Evolutionary conservation across 1,140 invertebrate genomes (phyloP), one percentile per base, ranked within the genome.

Genomic region (Achroia grisella): DNA sequence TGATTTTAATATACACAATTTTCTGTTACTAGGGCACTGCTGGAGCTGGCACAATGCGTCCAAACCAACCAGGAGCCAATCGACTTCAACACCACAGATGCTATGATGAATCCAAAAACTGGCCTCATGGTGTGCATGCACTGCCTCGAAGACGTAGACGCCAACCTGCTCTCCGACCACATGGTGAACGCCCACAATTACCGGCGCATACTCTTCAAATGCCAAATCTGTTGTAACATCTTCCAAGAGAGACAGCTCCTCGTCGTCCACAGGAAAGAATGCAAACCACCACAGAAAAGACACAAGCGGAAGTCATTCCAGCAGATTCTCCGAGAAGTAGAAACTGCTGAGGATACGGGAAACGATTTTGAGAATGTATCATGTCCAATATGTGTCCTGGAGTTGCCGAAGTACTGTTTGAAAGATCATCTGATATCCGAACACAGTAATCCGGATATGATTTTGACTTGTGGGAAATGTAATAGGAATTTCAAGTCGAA

Each of bases 101-200:
- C 44, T 0, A 50, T 49, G 28, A 31, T 50, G 23, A 45, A 62
- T 13, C 60, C 60, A 0, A 48, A 55, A 10, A 57, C 48, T 8
- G 48, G 48, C 2, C 23, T 40, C 1, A 55, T 59, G 60, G 30
- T 54, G 4, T 62, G 60, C 28, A 40, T 62, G 0, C 56, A 52
- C 15, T 62, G 60, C 33, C 40, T 50, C 1, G 48, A 52, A 11
- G 51, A 58, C 9, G 37, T 62, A 1, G 56, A 62, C 12, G 13
- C 43, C 8, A 47, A 39, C 5, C 14, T 42, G 0, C 27, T 62
- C 2, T 30, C 40, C 0, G 52, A 52, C 8, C 60, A 62, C 17
- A 59, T 62, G 60, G 34, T 52, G 0, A 47, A 44, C n/a, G 45
- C 31, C 1, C 60, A 62, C 37, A 57, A 52, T 11, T 58, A 58